A percentile compares a stretch with the other conserved stretches of the same genome.
Evolutionary conservation across 2,888 invertebrate species (phyloP).

Genomic region (Uropetala carovei): DNA sequence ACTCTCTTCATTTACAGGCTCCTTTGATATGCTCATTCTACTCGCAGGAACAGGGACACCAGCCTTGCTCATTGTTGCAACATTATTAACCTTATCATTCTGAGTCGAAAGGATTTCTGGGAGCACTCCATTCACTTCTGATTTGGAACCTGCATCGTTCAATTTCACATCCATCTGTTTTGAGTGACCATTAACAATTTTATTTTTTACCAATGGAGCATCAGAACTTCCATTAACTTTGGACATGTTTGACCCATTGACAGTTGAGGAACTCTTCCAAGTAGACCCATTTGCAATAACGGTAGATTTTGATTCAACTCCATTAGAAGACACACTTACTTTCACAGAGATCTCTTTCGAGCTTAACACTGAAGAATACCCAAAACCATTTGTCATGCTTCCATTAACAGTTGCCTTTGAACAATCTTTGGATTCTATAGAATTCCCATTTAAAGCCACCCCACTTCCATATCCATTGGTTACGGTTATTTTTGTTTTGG

Average conservation of each 20-base stretch:
- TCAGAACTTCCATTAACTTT: background rate
- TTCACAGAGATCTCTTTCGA: conserved; percentile 41
- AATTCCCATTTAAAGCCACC: conserved; percentile 65
- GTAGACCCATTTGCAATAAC: background rate
- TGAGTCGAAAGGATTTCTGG: background rate
- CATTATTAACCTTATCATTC: background rate
- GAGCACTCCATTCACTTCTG: background rate
- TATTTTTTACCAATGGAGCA: background rate
- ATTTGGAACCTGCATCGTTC: background rate
- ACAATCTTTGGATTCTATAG: conserved; percentile 15
- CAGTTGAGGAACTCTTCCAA: background rate
- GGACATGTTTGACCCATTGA: background rate
- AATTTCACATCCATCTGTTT: background rate
- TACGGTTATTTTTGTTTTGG: conserved; percentile 37
- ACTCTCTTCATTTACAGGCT: background rate
- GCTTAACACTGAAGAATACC: background rate
- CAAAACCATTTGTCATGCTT: conserved; percentile 26
- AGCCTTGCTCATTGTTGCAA: background rate
- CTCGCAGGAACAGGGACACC: background rate
- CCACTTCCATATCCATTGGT: conserved; percentile 65
- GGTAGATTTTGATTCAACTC: background rate
- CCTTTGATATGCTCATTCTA: background rate
- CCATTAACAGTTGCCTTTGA: background rate
- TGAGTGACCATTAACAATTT: background rate
- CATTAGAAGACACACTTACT: conserved; percentile 34